These are phyloP conservation scores for Metridium senile DNA, from an alignment of 92 coral and sea anemone species.

Conservation along the genomic window DNA sequence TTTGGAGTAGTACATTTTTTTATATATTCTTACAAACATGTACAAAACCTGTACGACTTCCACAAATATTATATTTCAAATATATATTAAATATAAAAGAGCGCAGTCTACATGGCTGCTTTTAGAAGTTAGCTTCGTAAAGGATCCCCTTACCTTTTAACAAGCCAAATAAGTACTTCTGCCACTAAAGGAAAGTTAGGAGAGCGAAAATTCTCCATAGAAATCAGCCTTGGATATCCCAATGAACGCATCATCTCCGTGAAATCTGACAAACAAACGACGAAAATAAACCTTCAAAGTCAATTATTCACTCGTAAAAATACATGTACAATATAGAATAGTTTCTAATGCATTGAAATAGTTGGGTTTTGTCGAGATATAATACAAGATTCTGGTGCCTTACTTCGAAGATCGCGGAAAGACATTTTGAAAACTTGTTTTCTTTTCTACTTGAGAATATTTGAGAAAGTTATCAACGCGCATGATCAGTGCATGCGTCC, in stretches of 20 bases:
- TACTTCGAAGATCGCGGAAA: slow-evolving; percentile 98
- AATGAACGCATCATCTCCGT: slow-evolving; percentile 99
- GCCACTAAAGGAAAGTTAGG: slow-evolving; percentile 97
- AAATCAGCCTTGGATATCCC: slow-evolving; percentile 96
- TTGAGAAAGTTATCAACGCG: slow-evolving; percentile 44
- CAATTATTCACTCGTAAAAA: not conserved
- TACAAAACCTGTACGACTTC: no score
- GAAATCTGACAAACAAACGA: slow-evolving; percentile 69
- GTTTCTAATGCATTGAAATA: not conserved
- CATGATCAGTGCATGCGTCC: slow-evolving; percentile 64
- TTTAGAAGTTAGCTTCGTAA: no score
- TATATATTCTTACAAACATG: no score
- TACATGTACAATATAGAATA: not conserved
- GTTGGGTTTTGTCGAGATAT: not conserved
- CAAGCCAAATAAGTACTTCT: slow-evolving; percentile 97
- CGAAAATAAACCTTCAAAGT: slow-evolving; percentile 15
- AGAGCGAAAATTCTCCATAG: slow-evolving; percentile 99
- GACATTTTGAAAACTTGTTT: slow-evolving; percentile 72
- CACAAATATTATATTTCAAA: no score
- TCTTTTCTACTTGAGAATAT: slow-evolving; percentile 31
- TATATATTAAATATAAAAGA: no score
- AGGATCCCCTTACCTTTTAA: slow-evolving; percentile 92
- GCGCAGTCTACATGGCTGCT: no score
- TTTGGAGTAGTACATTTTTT: no score
- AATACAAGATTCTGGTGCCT: slow-evolving; percentile 22